Percentiles rank a stretch among this genome's conserved stretches.
Conservation (phyloP, 2,113 vertebrate genomes). For the Corvus moneduloides region DNA sequence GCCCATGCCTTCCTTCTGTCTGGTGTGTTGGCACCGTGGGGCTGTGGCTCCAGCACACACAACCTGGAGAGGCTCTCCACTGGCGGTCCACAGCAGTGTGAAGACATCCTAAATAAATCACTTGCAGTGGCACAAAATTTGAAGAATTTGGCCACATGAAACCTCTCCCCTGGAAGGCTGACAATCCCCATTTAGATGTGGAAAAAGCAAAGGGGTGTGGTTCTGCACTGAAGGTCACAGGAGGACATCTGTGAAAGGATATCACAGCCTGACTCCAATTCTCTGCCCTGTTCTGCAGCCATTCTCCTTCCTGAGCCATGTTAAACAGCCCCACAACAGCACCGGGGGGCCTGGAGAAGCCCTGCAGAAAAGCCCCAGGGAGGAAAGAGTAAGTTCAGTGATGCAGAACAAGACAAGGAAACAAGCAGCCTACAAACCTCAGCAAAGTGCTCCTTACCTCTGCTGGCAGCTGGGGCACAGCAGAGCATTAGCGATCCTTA, state of each 20-base stretch:
- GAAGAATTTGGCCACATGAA: not conserved
- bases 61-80: not conserved
- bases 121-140: not conserved
- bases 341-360: not conserved
- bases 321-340: not conserved
- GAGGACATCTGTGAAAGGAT: not conserved
- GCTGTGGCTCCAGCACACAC: not conserved
- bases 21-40: fast-evolving
- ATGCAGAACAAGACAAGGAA: not conserved
- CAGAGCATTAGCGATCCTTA: not conserved
- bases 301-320: not conserved
- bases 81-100: not conserved
- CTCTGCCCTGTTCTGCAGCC: not conserved
- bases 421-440: not conserved
- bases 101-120: not conserved
- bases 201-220: not conserved
- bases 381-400: not conserved
- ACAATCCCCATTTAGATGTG: not conserved
- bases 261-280: not conserved
- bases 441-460: not conserved
- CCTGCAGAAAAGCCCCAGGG: not conserved
- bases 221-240: not conserved
- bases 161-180: not conserved
- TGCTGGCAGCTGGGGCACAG: not conserved
- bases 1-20: not conserved